phyloP scores from a whole-genome alignment of 1,140 invertebrate species.

The Drosophila elegans region DNA sequence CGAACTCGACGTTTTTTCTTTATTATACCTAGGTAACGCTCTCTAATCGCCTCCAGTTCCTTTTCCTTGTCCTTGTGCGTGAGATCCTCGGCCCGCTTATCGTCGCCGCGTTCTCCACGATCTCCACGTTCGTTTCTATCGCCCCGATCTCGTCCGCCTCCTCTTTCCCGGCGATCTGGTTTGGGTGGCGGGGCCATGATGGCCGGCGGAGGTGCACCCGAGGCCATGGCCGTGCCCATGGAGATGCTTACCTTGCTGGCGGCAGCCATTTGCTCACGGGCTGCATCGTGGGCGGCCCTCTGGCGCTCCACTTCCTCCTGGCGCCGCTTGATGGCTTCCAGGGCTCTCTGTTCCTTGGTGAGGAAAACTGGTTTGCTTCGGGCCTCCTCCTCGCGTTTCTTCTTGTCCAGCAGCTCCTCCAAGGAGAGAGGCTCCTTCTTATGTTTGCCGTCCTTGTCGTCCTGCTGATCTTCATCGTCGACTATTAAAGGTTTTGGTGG shows the following conservation, averaged over 20 bases:
- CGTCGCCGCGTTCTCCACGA: conserved; percentile 82
- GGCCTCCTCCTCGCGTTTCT: conserved; percentile 97
- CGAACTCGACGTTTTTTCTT: conserved; percentile 97
- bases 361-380: conserved; percentile 98
- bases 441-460: conserved; percentile 33
- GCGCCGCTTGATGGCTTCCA: conserved; percentile 94
- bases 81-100: conserved; percentile 86
- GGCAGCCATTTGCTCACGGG: conserved; percentile 59
- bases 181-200: conserved; percentile 50
- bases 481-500: conserved; percentile 7
- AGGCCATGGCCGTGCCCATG: conserved; percentile 59
- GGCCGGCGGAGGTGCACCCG: conserved; percentile 45
- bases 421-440: conserved; percentile 96
- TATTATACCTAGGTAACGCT: conserved; percentile 96
- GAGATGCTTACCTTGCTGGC: conserved; percentile 24
- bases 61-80: conserved; percentile 95
- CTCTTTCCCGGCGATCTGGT: conserved; percentile 55
- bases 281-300: conserved; percentile 82
- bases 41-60: conserved; percentile 96
- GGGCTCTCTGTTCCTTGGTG: conserved; percentile 97
- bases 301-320: conserved; percentile 93
- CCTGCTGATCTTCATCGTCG: conserved; percentile 75
- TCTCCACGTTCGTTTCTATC: conserved; percentile 41
- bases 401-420: conserved; percentile 97
- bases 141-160: conserved; percentile 19